phyloP scores from a whole-genome alignment of 2,888 invertebrate species.

The Luffia ferchaultella region DNA sequence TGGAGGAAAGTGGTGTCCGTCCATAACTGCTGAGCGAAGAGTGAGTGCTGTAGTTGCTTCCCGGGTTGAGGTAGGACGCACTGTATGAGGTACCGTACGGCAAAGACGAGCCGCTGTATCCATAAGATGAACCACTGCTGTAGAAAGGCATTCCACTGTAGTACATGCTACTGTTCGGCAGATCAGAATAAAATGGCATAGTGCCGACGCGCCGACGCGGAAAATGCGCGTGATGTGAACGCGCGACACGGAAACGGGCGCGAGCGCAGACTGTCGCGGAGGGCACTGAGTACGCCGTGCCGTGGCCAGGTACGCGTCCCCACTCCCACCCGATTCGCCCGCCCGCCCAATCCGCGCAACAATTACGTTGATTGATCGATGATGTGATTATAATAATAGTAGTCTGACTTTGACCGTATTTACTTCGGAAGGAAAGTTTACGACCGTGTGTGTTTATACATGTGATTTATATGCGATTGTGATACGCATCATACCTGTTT shows the following conservation, averaged over 20 bases:
- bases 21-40: constrained; percentile 64
- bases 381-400: constrained; percentile 48
- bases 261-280: constrained; percentile 14
- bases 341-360: constrained; percentile 21
- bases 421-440: not conserved
- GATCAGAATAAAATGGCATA: constrained; percentile 77
- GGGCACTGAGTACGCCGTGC: constrained; percentile 15
- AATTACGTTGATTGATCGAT: constrained; percentile 52
- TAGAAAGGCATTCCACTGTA: constrained; percentile 58
- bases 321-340: constrained; percentile 18
- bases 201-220: constrained; percentile 21
- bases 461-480: too few relatives aligned
- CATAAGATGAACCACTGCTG: constrained; percentile 47
- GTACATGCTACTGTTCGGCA: constrained; percentile 59
- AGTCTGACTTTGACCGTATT: constrained; percentile 7
- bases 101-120: constrained; percentile 50
- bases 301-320: constrained; percentile 26
- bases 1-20: constrained; percentile 44
- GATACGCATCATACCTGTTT: too few relatives aligned
- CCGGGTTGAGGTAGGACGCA: constrained; percentile 60
- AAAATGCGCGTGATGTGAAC: constrained; percentile 27
- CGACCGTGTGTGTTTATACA: too few relatives aligned
- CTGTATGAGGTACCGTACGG: constrained; percentile 43
- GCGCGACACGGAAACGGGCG: constrained; percentile 32
- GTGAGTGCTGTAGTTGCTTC: constrained; percentile 53